Conservation (phyloP, 2,888 invertebrate species). For the Eupithecia pulchellata region DNA sequence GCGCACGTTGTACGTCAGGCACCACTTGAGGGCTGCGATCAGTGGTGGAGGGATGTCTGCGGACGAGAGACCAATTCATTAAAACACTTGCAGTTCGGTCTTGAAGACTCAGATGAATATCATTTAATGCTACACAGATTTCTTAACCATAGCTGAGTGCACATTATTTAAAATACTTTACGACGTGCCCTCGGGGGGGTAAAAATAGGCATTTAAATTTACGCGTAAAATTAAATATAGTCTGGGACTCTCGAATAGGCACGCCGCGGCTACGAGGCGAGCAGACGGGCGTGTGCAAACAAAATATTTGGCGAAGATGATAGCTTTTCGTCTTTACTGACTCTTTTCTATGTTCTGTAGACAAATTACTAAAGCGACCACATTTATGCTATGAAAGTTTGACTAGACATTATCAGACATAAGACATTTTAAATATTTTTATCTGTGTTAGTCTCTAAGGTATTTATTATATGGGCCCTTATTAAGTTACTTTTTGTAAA, state of each 20-base stretch:
- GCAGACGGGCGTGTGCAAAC: not conserved
- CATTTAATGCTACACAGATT: not conserved
- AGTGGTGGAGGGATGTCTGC: constrained; percentile 85
- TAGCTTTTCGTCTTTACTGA: not conserved
- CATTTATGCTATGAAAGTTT: not conserved
- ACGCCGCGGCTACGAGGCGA: not conserved
- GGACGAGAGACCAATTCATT: constrained; percentile 14
- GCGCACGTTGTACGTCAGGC: constrained; percentile 90
- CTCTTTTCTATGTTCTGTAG: not conserved
- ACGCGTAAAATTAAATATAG: too few species aligned
- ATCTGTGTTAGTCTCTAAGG: too few species aligned
- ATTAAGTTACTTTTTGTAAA: too few species aligned
- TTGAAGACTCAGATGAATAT: not conserved
- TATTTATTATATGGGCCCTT: too few species aligned
- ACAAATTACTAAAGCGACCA: not conserved
- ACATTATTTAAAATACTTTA: too few species aligned
- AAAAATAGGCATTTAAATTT: not conserved
- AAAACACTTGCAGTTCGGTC: not conserved
- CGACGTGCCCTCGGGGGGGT: not conserved
- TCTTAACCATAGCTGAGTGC: not conserved
- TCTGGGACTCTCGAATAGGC: not conserved
- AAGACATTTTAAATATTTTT: too few species aligned
- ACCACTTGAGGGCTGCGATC: constrained; percentile 88
- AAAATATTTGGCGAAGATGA: not conserved
- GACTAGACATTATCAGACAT: not conserved